These are phyloP conservation scores for Plebejus argus DNA, from an alignment of 2,888 invertebrate genomes.

Conservation along the genomic window DNA sequence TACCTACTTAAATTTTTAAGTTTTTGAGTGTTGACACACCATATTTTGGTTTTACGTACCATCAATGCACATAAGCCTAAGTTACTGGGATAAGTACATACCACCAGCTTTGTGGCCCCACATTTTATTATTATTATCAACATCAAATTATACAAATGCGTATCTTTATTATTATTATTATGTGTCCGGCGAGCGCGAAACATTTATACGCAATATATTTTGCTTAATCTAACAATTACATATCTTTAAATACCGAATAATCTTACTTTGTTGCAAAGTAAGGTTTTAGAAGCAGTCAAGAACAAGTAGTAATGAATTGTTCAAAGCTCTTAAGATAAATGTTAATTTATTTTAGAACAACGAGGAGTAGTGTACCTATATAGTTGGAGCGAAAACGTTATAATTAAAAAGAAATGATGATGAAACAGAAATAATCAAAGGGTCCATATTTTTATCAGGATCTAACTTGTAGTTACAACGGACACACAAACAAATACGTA, in stretches of 20 bases:
- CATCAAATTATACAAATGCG: slow-evolving; percentile 14
- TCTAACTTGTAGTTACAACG: too few species aligned
- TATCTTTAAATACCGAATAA: neutral
- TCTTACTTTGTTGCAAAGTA: neutral
- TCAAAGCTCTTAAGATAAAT: neutral
- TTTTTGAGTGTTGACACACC: neutral
- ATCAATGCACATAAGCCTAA: neutral
- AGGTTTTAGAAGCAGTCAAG: neutral
- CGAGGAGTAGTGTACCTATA: neutral
- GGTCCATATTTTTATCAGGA: too few species aligned
- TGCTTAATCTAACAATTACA: slow-evolving; percentile 22
- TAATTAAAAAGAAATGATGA: too few species aligned
- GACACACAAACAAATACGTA: too few species aligned
- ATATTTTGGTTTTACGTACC: neutral
- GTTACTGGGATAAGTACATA: neutral
- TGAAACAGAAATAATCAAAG: too few species aligned
- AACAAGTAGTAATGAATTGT: neutral
- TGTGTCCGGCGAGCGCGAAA: neutral
- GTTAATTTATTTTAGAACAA: neutral
- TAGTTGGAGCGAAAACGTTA: too few species aligned
- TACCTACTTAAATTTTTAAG: neutral
- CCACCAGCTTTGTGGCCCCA: neutral
- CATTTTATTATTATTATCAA: slow-evolving; percentile 10
- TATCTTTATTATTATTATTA: slow-evolving; percentile 19
- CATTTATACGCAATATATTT: slow-evolving; percentile 17